Conservation (phyloP, 2,113 vertebrate genomes). For the Terrapene triunguis region DNA sequence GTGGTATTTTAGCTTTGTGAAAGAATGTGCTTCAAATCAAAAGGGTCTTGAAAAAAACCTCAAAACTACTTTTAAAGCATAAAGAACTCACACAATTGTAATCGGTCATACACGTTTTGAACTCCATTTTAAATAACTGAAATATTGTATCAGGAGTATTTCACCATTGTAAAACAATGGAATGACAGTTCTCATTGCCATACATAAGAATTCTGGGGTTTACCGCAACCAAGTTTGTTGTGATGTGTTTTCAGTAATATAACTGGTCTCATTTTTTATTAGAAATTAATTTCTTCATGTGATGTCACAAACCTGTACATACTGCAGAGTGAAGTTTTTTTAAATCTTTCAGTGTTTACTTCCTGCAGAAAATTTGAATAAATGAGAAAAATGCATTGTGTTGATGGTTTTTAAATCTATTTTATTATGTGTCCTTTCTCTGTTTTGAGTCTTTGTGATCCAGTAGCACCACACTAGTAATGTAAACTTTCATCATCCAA, state of each 20-base stretch:
- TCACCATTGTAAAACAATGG: constrained; percentile 61
- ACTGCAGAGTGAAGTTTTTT: constrained; percentile 88
- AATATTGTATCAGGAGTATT: constrained; percentile 71
- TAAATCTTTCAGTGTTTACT: constrained; percentile 88
- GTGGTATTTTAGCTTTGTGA: constrained; percentile 83
- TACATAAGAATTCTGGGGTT: constrained; percentile 76
- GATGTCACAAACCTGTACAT: constrained; percentile 86
- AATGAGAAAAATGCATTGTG: constrained; percentile 85
- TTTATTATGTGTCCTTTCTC: constrained; percentile 45
- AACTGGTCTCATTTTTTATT: constrained; percentile 82
- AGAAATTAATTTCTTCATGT: constrained; percentile 84
- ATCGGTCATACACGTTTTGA: constrained; percentile 74
- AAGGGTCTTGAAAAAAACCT: constrained; percentile 70
- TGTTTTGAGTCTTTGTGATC: background rate
- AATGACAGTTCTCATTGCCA: constrained; percentile 74
- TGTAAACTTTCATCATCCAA: background rate
- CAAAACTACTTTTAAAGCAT: constrained; percentile 75
- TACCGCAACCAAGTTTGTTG: constrained; percentile 81
- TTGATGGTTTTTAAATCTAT: constrained; percentile 76
- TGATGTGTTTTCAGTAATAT: constrained; percentile 80
- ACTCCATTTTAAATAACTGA: constrained; percentile 71
- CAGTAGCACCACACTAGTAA: background rate
- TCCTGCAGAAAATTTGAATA: constrained; percentile 90
- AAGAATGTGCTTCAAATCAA: constrained; percentile 84
- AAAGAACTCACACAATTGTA: constrained; percentile 67